Conservation (phyloP, 2,888 invertebrate genomes). For the Lithodes maja region DNA sequence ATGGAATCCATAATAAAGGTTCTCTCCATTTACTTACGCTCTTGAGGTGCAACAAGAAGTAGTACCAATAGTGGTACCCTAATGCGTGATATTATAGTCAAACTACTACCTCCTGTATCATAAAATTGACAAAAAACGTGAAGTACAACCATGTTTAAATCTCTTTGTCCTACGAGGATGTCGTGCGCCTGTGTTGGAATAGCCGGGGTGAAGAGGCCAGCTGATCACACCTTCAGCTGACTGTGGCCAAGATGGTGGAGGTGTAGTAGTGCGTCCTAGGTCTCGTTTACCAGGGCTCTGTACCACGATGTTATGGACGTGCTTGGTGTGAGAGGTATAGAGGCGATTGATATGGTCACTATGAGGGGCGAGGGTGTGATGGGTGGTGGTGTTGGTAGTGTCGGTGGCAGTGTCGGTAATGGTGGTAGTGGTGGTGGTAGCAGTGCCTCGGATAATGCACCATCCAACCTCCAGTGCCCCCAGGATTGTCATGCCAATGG, state of each 20-base stretch:
- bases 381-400: slow-evolving; percentile 10
- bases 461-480: background rate
- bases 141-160: slow-evolving; percentile 61
- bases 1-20: too few species aligned
- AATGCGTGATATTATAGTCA: background rate
- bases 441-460: slow-evolving; percentile 14
- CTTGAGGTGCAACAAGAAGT: too few species aligned
- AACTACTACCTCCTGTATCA: background rate
- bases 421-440: slow-evolving; percentile 6
- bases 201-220: slow-evolving; percentile 30
- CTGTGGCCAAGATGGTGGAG: slow-evolving; percentile 55
- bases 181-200: slow-evolving; percentile 30
- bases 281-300: background rate
- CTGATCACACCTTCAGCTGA: slow-evolving; percentile 60
- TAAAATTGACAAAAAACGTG: background rate
- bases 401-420: background rate
- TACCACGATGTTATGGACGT: slow-evolving; percentile 59
- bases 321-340: slow-evolving; percentile 36
- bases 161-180: slow-evolving; percentile 52
- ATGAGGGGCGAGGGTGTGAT: slow-evolving; percentile 50
- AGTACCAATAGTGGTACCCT: background rate
- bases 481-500: slow-evolving; percentile 42
- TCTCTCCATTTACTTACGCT: too few species aligned
- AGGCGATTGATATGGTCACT: slow-evolving; percentile 47
- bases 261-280: slow-evolving; percentile 17